Conservation (phyloP, 2,888 invertebrate genomes). For the Drosophila yooni region DNA sequence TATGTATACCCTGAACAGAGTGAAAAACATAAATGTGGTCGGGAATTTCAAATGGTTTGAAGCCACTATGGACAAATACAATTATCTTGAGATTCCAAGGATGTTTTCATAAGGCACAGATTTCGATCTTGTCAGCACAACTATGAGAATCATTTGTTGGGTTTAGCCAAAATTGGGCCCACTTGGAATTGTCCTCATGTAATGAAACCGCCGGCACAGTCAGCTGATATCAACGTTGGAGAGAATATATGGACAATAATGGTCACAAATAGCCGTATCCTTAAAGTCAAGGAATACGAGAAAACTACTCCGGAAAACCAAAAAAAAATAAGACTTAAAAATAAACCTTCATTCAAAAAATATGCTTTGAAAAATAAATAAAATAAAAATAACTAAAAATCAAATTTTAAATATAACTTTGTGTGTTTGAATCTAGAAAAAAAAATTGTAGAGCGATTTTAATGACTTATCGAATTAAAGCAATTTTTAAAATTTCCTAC, state of each 20-base stretch:
- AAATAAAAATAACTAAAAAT: too few species aligned
- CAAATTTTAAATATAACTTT: too few species aligned
- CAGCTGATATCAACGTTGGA: background rate
- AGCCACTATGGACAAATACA: background rate
- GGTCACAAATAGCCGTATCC: too few species aligned
- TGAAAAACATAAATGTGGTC: background rate
- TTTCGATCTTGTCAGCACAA: too few species aligned
- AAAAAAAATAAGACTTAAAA: too few species aligned
- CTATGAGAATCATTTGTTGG: background rate
- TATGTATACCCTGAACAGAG: background rate
- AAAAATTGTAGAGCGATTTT: too few species aligned
- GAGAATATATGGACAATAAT: background rate
- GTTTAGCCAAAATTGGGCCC: background rate
- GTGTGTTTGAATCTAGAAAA: too few species aligned
- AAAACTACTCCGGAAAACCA: too few species aligned
- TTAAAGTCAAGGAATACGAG: too few species aligned
- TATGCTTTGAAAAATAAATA: too few species aligned
- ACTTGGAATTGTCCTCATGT: background rate
- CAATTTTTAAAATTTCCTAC: too few species aligned
- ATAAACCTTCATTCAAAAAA: background rate
- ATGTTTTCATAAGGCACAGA: background rate
- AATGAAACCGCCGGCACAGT: background rate
- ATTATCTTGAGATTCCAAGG: background rate
- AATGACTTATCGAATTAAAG: too few species aligned
- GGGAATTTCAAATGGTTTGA: background rate